Percentiles rank a stretch among this genome's conserved stretches.
phyloP scores from a whole-genome alignment of 2,888 invertebrate species.

The Napeogenes sylphis region DNA sequence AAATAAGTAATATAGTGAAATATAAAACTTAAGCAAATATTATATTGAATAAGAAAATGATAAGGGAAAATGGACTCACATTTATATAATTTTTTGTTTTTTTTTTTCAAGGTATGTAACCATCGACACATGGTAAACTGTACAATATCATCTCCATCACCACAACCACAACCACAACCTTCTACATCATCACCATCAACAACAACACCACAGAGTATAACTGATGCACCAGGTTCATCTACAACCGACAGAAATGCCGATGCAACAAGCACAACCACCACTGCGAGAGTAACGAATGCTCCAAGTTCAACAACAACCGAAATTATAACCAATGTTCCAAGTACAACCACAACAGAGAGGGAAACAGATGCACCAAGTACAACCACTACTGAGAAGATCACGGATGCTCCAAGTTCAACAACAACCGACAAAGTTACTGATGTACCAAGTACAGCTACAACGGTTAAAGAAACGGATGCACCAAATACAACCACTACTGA shows the following conservation, averaged over 20 bases:
- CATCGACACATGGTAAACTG: not conserved
- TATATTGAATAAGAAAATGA: not conserved
- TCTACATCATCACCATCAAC: slow-evolving; percentile 2
- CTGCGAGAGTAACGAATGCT: not conserved
- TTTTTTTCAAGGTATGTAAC: slow-evolving; percentile 3
- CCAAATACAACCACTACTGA: not conserved
- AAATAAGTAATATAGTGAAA: not conserved
- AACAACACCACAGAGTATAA: slow-evolving; percentile 2
- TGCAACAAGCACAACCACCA: not conserved
- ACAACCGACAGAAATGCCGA: not conserved
- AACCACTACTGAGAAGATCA: not conserved
- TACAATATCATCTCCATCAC: slow-evolving; percentile 11
- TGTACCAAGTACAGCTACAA: not conserved
- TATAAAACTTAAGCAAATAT: no score
- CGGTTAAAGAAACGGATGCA: not conserved
- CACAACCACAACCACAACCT: slow-evolving; percentile 11
- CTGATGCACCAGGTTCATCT: not conserved
- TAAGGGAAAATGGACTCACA: not conserved
- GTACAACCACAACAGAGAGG: not conserved
- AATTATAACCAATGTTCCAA: not conserved
- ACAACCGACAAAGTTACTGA: not conserved
- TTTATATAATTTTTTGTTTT: not conserved
- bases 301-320: not conserved
- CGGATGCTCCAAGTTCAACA: not conserved
- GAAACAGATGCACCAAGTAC: not conserved